Percentiles rank a stretch among this genome's conserved stretches.
Evolutionary conservation across 1,140 invertebrate genomes (phyloP).

Genomic region (Elysia chlorotica): DNA sequence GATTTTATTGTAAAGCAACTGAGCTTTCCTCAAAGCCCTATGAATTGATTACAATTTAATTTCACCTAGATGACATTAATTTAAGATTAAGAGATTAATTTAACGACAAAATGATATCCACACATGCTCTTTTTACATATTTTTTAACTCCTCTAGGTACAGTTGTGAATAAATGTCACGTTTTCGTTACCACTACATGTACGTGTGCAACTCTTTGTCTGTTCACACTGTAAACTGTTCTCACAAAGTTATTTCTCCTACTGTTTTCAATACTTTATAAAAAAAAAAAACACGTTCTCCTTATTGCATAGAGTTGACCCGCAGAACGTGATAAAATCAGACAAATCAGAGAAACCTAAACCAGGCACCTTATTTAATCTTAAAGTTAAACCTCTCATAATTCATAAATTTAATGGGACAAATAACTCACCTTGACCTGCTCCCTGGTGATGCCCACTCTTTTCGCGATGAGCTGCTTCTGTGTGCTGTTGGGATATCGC

Average conservation of each 20-base stretch:
- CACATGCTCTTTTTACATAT: too few species aligned
- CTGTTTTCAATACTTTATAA: not conserved
- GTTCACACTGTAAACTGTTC: too few species aligned
- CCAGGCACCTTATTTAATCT: not conserved
- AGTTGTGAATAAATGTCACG: too few species aligned
- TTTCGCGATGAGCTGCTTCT: slow-evolving; percentile 60
- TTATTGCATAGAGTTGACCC: not conserved
- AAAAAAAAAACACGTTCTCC: not conserved
- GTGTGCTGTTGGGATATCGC: slow-evolving; percentile 59
- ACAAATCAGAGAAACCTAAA: not conserved
- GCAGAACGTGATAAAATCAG: not conserved
- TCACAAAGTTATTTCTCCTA: not conserved
- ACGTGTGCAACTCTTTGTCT: too few species aligned
- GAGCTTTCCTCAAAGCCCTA: too few species aligned
- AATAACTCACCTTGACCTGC: slow-evolving; percentile 55
- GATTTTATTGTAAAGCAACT: too few species aligned
- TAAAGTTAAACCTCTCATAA: not conserved
- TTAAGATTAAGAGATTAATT: too few species aligned
- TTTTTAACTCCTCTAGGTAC: too few species aligned
- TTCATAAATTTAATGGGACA: not conserved
- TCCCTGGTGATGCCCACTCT: slow-evolving; percentile 58
- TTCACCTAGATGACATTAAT: too few species aligned
- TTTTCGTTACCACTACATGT: too few species aligned
- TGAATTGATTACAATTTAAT: too few species aligned
- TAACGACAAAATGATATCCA: too few species aligned